Base-by-base conservation (phyloP, 2,113 vertebrate species). In the Carassius auratus region DNA sequence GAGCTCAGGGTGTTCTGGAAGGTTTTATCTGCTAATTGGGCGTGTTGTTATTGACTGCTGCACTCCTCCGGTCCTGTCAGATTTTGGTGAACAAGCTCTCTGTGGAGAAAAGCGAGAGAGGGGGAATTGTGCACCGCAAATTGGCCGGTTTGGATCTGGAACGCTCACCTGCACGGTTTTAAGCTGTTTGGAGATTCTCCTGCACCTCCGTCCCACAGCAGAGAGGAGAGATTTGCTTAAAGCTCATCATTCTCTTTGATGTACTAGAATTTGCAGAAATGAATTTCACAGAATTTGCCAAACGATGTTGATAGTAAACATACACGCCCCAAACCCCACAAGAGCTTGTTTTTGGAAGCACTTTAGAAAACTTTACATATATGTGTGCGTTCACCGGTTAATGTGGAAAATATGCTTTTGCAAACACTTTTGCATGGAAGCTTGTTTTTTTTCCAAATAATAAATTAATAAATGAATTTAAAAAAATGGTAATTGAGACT, bases 21-120 rank as follows among this genome's bases (percentile, higher is more conserved):
- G 78, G 78, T 64, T 81, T 81, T 81, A 81, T 81, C 78, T 81
- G 48, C 78, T 81, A 81, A 81, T 81, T 81, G 78, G 78, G 19
- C 59, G 4, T 81, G 78, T 81, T 81, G 78, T 81, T 81, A 81
- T 64, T 81, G 78, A 81, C 78, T 81, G 78, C 38, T 48, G 78
- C 78, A 30, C 59, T 64, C n/a, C 78, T 81, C 59, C 38, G n/a
- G 59, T 81, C 78, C 59, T 81, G 78, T 81, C 78, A 81, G 78
- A 81, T 42, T 81, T 81, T 30, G 78, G 78, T 81, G 59, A 81
- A 81, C 78, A 81, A 23, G 59, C 38, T 64, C 78, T 81, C 59
- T 23, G 38, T 45, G 78, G 55, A 79, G 76, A 59, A 57, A 78
- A 13, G 52, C 17, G 8, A 26, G 78, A 64, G 78, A 64, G 59